Evolutionary conservation across 2,888 invertebrate genomes (phyloP).

Genomic region (Melieria picta): DNA sequence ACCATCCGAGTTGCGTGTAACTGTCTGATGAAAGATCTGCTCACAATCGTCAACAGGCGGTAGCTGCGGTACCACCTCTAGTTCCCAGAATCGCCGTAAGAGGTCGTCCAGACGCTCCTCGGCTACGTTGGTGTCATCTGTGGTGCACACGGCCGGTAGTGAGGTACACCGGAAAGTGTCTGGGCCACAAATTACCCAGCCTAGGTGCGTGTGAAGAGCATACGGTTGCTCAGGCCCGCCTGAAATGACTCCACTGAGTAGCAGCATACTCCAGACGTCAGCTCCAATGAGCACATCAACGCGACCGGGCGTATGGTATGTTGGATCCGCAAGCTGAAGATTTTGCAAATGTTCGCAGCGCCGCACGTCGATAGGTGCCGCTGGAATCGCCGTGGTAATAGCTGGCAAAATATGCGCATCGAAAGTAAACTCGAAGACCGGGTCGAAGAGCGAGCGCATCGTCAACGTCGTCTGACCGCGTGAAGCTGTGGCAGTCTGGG

Average conservation of each 20-base stretch:
- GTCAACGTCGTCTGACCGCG: slow-evolving; percentile 9
- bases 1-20: slow-evolving; percentile 22
- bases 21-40: slow-evolving; percentile 20
- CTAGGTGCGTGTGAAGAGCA: slow-evolving; percentile 28
- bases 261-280: slow-evolving; percentile 21
- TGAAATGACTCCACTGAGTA: too few species aligned
- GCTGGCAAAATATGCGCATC: neutral
- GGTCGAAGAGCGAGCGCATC: slow-evolving; percentile 10
- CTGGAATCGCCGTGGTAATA: too few species aligned
- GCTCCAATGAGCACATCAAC: slow-evolving; percentile 36
- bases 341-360: slow-evolving; percentile 36
- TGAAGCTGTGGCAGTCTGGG: slow-evolving; percentile 17
- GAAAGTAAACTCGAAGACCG: slow-evolving; percentile 5
- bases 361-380: neutral
- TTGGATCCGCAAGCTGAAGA: slow-evolving; percentile 33
- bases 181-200: slow-evolving; percentile 36
- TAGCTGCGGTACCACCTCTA: slow-evolving; percentile 32
- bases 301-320: slow-evolving; percentile 22
- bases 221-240: slow-evolving; percentile 28
- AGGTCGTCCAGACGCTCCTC: slow-evolving; percentile 27
- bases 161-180: slow-evolving; percentile 10
- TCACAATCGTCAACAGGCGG: slow-evolving; percentile 21
- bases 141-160: neutral
- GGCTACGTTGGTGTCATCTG: neutral
- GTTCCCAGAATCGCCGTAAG: slow-evolving; percentile 33